A percentile compares a stretch with the other conserved stretches of the same genome.
These are phyloP conservation scores for Lepilemur septentrionalis DNA, from an alignment of 2,797 vertebrate species.

Conservation along the genomic window DNA sequence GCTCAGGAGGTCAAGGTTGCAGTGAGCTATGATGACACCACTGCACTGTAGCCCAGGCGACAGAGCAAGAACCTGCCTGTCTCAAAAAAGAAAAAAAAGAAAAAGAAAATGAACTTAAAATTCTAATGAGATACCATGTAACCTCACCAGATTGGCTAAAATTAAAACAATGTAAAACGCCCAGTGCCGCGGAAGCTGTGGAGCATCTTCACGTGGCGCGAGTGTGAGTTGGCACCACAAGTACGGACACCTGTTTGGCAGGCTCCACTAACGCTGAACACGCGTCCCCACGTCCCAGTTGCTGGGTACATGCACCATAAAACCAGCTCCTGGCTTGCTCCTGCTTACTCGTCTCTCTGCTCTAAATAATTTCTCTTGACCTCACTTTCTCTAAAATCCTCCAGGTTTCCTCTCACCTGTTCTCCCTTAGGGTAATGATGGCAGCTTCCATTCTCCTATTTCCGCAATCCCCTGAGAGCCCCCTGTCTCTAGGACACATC, in stretches of 20 bases:
- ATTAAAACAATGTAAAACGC: not conserved
- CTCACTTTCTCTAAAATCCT: not conserved
- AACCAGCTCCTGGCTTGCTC: not conserved
- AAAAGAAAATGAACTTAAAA: not conserved
- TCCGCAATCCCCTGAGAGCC: not conserved
- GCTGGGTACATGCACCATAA: not conserved
- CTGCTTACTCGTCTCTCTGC: not conserved
- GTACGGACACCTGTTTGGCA: not conserved
- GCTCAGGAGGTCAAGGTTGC: not conserved
- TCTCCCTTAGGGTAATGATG: not conserved
- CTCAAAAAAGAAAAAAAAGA: not conserved
- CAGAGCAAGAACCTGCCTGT: not conserved
- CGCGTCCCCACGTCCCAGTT: not conserved
- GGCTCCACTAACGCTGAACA: not conserved
- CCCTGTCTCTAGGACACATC: not conserved
- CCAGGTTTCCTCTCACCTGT: not conserved
- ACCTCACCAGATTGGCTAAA: not conserved
- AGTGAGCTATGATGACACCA: not conserved
- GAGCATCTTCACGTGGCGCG: not conserved
- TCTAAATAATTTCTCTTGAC: not conserved
- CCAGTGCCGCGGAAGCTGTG: not conserved
- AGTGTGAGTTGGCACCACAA: not conserved
- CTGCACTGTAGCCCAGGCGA: not conserved
- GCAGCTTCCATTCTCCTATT: not conserved
- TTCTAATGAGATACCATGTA: not conserved